Evolutionary conservation across 1,140 invertebrate genomes (phyloP), one percentile per base, ranked within the genome.

Genomic region (Ooceraea biroi): DNA sequence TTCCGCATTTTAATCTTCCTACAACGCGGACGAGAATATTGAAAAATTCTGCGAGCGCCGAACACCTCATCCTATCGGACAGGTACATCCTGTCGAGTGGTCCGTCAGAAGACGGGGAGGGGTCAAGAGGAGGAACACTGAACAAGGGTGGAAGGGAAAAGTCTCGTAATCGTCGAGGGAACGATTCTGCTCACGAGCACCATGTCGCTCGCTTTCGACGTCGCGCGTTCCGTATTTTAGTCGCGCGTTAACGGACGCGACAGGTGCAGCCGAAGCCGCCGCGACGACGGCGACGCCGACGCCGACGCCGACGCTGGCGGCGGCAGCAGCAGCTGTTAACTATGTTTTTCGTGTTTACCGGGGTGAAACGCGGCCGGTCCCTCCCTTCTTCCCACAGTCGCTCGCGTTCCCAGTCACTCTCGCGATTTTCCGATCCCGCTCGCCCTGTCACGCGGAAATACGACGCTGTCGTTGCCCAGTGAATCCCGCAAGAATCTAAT

Each of bases 271-370:
- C 27, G 44, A 52, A 27, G 69, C 57, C 76, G 52, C 52, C 85
- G 55, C 87, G 77, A 78, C 36, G 25, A 19, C 22, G 19, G 48
- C 48, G 48, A 30, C 69, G 69, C 17, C 55, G 68, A n/a, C 63
- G 65, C 27, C 58, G 44, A 61, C 66, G 83, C 65, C 74, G 85
- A 73, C 87, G 87, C 25, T 52, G 44, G 30, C 19, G 57, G 41
- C 44, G 8, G 36, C 10, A 41, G 30, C 63, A 65, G 82, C 91
- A 92, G 91, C 91, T 91, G 91, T 90, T 90, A 80, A 91, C 90
- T 88, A 91, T 88, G 90, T 90, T 91, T 93, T 90, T 93, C 89
- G 84, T 90, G 89, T 92, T 90, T 87, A 88, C 89, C 87, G 90
- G 89, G 83, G 85, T 89, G 86, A 85, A 91, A 90, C 84, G 85